Evolutionary conservation across 92 coral and sea anemone genomes (phyloP).

Genomic region (Palythoa grandiflora): DNA sequence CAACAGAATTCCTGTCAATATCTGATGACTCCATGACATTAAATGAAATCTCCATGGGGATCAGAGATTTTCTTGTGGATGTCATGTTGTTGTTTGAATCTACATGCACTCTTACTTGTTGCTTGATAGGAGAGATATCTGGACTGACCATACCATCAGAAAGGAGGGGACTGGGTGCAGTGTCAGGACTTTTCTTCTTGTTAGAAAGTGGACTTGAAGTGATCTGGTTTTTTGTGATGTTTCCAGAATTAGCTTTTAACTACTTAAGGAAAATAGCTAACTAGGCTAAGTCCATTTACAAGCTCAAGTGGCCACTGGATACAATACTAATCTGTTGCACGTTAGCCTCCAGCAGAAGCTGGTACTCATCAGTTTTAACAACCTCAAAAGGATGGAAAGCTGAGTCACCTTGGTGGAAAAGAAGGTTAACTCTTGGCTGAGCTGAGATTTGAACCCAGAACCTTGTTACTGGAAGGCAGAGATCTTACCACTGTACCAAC

Average conservation of each 20-base stretch:
- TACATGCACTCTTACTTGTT: constrained; percentile 29
- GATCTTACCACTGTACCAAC: too few species aligned
- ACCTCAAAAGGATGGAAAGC: too few species aligned
- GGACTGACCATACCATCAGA: constrained; percentile 73
- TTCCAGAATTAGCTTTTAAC: not conserved
- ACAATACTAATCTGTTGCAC: too few species aligned
- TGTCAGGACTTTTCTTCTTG: constrained; percentile 37
- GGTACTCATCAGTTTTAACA: too few species aligned
- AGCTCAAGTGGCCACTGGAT: too few species aligned
- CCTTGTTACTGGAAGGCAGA: too few species aligned
- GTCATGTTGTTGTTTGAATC: constrained; percentile 55
- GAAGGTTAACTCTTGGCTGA: too few species aligned
- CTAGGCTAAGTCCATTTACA: not conserved
- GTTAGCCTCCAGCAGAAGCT: too few species aligned
- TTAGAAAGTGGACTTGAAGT: constrained; percentile 91
- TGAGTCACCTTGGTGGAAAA: too few species aligned
- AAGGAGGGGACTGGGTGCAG: constrained; percentile 39
- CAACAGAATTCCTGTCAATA: constrained; percentile 52
- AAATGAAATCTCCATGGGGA: constrained; percentile 58
- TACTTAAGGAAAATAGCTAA: not conserved
- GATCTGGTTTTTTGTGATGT: constrained; percentile 52
- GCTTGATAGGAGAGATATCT: constrained; percentile 88
- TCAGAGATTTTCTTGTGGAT: constrained; percentile 41
- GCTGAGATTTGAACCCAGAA: too few species aligned
- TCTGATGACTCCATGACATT: constrained; percentile 80